Conservation (phyloP, 2,797 vertebrate genomes). For the Ictinia mississippiensis region DNA sequence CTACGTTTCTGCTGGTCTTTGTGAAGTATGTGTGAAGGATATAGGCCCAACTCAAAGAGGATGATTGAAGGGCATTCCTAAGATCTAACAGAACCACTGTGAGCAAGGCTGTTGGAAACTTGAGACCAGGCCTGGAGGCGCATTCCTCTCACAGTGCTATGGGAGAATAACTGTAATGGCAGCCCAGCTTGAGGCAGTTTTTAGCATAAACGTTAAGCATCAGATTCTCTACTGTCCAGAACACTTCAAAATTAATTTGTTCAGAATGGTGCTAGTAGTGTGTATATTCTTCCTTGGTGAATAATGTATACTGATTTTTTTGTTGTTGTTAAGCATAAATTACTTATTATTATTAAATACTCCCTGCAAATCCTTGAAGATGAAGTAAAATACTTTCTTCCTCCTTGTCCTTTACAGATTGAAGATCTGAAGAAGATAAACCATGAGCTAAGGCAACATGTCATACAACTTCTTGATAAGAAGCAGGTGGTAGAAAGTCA, state of each 20-base stretch:
- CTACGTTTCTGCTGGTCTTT: not conserved
- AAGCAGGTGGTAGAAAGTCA: slow-evolving; percentile 63
- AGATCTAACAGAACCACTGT: not conserved
- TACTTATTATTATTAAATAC: not conserved
- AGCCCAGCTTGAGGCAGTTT: not conserved
- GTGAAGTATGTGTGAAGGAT: not conserved
- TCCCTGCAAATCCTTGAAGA: not conserved
- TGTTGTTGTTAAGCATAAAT: not conserved
- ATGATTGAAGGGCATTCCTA: not conserved
- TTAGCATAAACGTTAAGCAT: not conserved
- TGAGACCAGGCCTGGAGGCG: not conserved
- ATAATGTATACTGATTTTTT: not conserved
- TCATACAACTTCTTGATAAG: slow-evolving; percentile 67
- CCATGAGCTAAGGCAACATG: slow-evolving; percentile 68
- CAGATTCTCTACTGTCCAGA: not conserved
- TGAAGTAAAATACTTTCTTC: slow-evolving; percentile 14
- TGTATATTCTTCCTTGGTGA: not conserved
- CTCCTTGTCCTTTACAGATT: slow-evolving; percentile 57
- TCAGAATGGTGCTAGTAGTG: not conserved
- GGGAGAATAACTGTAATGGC: not conserved
- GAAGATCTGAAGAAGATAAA: slow-evolving; percentile 72
- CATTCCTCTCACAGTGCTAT: not conserved
- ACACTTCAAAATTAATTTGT: not conserved
- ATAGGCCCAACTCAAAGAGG: not conserved
- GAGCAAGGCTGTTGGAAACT: not conserved